phyloP scores from a whole-genome alignment of 2,888 invertebrate species.

The Maniola hyperantus region DNA sequence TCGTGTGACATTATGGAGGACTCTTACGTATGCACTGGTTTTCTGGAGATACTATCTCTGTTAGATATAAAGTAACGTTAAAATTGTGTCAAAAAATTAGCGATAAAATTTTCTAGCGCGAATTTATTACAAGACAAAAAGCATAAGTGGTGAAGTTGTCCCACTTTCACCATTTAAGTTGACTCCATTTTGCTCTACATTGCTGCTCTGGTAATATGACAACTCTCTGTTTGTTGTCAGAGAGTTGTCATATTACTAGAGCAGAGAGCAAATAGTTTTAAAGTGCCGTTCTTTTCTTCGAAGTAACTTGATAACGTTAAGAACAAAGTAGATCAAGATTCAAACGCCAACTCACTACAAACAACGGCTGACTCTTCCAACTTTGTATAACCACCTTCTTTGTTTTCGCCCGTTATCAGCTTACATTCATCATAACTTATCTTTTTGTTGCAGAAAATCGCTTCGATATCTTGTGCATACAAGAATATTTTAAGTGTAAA shows the following conservation, averaged over 20 bases:
- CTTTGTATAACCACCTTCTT: conserved; percentile 19
- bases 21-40: too few species aligned
- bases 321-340: conserved; percentile 21
- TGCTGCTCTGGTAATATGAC: neutral
- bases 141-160: too few species aligned
- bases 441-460: conserved; percentile 76
- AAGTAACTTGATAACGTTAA: conserved; percentile 22
- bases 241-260: too few species aligned
- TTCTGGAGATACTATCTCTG: too few species aligned
- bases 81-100: too few species aligned
- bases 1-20: too few species aligned
- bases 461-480: conserved; percentile 74
- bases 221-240: too few species aligned
- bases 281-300: neutral
- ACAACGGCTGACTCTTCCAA: conserved; percentile 30
- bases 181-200: neutral
- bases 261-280: conserved; percentile 4
- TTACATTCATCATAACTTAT: conserved; percentile 48
- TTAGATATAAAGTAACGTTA: too few species aligned
- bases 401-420: conserved; percentile 47
- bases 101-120: too few species aligned
- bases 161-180: too few species aligned
- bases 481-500: conserved; percentile 74
- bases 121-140: too few species aligned
- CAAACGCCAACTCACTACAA: conserved; percentile 13